Evolutionary conservation across 2,113 vertebrate species (phyloP), one percentile per base, ranked within the genome.

Genomic region (Sardina pilchardus): DNA sequence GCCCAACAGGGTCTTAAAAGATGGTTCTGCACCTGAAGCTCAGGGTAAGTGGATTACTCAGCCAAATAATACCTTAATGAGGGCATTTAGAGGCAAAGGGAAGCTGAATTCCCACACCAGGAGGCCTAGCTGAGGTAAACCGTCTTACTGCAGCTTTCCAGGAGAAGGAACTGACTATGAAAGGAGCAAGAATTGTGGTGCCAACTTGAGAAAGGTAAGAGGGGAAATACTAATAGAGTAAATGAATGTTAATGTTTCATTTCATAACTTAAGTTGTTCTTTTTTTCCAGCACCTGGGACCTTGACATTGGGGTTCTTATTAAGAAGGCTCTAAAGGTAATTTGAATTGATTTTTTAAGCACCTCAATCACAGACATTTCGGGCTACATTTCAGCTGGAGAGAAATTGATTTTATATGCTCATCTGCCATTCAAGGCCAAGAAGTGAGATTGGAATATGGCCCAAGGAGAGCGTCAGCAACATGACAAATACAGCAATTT

Each of bases 291-390:
- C n/a, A 93, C 86, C 88, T 71, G 59, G 63, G 83, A 63, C 81
- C 86, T 84, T 84, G 90, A 87, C 67, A 81, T 88, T 91, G 90
- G 90, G 83, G 92, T 92, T 92, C 87, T 90, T 50, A 84, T 85
- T 84, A 88, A 88, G 34, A 53, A 92, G 91, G 91, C 89, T 88
- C 89, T 87, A 84, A 82, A 92, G 93, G 91, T 91, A 91, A 94
- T 94, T 94, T 88, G 86, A 90, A 94, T 93, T 90, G 90, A 95
- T 94, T 88, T 92, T 92, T 87, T 16, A 91, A 94, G 92, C 92
- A 93, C 91, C 93, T 93, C 93, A 92, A 92, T 94, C 94, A 94
- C 91, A 89, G 89, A 91, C 88, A 81, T 85, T 88, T 85, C n/a
- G 81, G 90, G 90, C 91, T 92, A 89, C 91, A 90, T 89, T 89